Conservation (phyloP, 2,888 invertebrate genomes). For the Pyrgus malvae region DNA sequence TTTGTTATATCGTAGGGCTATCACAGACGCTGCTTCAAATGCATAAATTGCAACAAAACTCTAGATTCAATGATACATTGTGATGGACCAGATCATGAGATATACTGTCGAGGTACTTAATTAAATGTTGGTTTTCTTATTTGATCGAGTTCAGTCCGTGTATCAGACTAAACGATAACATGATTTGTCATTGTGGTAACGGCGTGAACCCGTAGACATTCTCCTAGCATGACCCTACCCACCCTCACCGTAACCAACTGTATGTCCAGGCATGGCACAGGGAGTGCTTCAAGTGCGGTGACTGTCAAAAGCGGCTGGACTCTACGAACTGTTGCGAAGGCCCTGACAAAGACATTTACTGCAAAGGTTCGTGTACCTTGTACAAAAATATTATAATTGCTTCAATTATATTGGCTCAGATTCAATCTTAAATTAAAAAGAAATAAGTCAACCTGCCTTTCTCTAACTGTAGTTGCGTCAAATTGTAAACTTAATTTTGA, state of each 20-base stretch:
- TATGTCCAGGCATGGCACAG: conserved; percentile 92
- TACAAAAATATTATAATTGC: neutral
- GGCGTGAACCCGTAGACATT: conserved; percentile 51
- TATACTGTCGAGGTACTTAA: conserved; percentile 94
- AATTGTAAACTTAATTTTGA: neutral
- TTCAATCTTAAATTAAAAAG: neutral
- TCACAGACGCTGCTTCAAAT: conserved; percentile 95
- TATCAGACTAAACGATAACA: conserved; percentile 54
- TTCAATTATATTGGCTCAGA: conserved; percentile 24
- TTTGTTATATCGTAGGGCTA: conserved; percentile 84
- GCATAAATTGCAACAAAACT: conserved; percentile 91
- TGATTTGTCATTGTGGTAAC: conserved; percentile 65
- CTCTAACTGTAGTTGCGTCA: conserved; percentile 3
- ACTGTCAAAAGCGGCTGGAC: conserved; percentile 93
- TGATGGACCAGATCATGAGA: conserved; percentile 95
- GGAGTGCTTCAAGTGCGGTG: conserved; percentile 96
- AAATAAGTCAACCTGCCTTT: neutral
- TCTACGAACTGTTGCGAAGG: conserved; percentile 96
- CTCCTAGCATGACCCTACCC: conserved; percentile 57
- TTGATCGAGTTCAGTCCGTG: conserved; percentile 36
- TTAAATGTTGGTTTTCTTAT: conserved; percentile 41
- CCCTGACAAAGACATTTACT: conserved; percentile 97
- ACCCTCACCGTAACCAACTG: conserved; percentile 64
- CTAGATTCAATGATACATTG: conserved; percentile 94
- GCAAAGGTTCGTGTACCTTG: conserved; percentile 90